Percentiles rank a stretch among this genome's conserved stretches.
These are phyloP conservation scores for Carlito syrichta DNA, from an alignment of 2,113 vertebrate genomes.

Conservation along the genomic window DNA sequence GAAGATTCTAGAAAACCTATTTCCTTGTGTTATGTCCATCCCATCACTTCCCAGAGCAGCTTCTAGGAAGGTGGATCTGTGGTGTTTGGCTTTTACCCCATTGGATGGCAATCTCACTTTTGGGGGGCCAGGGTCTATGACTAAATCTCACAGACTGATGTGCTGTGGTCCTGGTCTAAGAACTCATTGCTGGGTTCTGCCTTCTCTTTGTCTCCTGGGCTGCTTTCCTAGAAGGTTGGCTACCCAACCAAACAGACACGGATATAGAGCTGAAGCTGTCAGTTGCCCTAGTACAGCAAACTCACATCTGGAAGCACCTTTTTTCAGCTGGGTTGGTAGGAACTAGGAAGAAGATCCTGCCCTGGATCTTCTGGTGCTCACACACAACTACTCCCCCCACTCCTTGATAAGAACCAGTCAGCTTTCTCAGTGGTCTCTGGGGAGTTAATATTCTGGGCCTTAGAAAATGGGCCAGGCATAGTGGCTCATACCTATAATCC, in stretches of 20 bases:
- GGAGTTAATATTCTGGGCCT: neutral
- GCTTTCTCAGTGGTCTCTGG: neutral
- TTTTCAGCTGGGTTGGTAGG: neutral
- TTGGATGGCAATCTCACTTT: neutral
- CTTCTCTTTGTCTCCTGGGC: neutral
- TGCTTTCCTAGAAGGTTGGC: neutral
- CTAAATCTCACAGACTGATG: neutral
- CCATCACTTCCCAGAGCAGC: neutral
- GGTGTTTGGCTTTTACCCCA: neutral
- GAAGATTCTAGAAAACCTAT: neutral
- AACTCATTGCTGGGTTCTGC: neutral
- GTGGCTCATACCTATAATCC: too few relatives aligned
- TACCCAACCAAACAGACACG: neutral
- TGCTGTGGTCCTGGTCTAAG: neutral
- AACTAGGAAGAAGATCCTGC: neutral
- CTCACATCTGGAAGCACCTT: neutral
- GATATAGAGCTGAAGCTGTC: neutral
- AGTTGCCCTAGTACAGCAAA: neutral
- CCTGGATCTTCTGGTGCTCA: neutral
- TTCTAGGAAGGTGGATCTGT: neutral
- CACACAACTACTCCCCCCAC: neutral
- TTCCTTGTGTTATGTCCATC: neutral
- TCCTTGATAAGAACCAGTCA: neutral
- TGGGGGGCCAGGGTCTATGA: neutral
- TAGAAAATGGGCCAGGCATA: too few relatives aligned